These are phyloP conservation scores for Drosophila testacea DNA, from an alignment of 2,888 invertebrate species.

Conservation along the genomic window DNA sequence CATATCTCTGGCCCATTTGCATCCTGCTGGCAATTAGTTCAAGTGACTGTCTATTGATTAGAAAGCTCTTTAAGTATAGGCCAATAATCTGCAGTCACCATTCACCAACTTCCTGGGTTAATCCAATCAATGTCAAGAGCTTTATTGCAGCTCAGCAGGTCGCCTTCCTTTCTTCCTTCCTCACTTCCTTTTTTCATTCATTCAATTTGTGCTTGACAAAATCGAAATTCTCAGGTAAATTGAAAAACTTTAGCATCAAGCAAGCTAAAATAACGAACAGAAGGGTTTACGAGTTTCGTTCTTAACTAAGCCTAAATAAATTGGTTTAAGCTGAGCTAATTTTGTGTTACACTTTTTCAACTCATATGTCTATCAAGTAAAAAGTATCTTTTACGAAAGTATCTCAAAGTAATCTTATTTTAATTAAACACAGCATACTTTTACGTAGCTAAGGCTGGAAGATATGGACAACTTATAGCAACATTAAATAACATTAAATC, in stretches of 20 bases:
- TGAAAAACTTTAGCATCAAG: constrained; percentile 47
- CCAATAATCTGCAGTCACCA: constrained; percentile 7
- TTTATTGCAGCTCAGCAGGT: constrained; percentile 36
- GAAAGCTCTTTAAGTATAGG: constrained; percentile 35
- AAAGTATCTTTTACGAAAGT: neutral
- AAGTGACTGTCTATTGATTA: constrained; percentile 55
- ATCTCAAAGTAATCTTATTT: neutral
- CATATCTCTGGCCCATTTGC: constrained; percentile 25
- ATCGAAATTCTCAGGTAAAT: constrained; percentile 38
- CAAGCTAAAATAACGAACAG: constrained; percentile 14
- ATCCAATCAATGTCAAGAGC: constrained; percentile 66
- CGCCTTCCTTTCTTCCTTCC: constrained; percentile 8
- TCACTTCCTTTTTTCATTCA: constrained; percentile 54
- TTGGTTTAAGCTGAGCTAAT: neutral
- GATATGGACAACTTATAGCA: neutral
- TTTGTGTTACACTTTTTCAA: constrained; percentile 3
- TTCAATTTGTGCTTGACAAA: constrained; percentile 62
- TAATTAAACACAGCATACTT: constrained; percentile 5
- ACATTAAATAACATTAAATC: no score
- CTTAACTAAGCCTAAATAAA: neutral
- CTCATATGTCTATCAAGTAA: neutral
- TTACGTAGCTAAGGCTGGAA: neutral
- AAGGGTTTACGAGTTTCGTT: constrained; percentile 6
- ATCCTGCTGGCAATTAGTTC: constrained; percentile 53
- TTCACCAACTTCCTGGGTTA: constrained; percentile 34